A percentile compares a stretch with the other conserved stretches of the same genome.
Evolutionary conservation across 2,888 invertebrate species (phyloP).

Genomic region (Bellardia bayeri): DNA sequence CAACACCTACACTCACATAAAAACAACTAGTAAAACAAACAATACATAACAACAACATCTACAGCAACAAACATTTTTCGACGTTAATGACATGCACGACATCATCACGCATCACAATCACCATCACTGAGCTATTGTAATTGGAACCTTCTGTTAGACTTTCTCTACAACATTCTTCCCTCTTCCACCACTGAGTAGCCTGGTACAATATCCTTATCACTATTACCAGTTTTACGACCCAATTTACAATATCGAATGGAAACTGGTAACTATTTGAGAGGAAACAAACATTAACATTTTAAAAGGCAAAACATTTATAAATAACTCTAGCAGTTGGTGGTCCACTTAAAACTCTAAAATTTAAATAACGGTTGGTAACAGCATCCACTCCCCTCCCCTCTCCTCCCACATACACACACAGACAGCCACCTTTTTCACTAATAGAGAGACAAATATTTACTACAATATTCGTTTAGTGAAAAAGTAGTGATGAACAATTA

Average conservation of each 20-base stretch:
- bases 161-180: neutral
- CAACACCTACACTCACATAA: slow-evolving; percentile 8
- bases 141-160: slow-evolving; percentile 9
- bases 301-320: slow-evolving; percentile 51
- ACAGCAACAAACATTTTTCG: slow-evolving; percentile 11
- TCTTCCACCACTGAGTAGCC: neutral
- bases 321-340: slow-evolving; percentile 47
- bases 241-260: slow-evolving; percentile 53
- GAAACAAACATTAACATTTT: slow-evolving; percentile 55
- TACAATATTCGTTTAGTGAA: slow-evolving; percentile 1
- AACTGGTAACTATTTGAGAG: slow-evolving; percentile 32
- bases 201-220: slow-evolving; percentile 31
- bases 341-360: slow-evolving; percentile 12
- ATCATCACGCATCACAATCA: slow-evolving; percentile 58
- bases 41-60: slow-evolving; percentile 70
- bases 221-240: slow-evolving; percentile 44
- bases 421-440: neutral
- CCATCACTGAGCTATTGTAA: slow-evolving; percentile 10
- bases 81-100: slow-evolving; percentile 63
- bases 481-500: slow-evolving; percentile 67
- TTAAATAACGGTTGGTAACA: neutral
- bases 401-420: neutral
- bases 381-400: neutral
- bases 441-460: slow-evolving; percentile 16
- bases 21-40: slow-evolving; percentile 43